phyloP scores from a whole-genome alignment of 2,888 invertebrate genomes.

The Sphecodes monilicornis region DNA sequence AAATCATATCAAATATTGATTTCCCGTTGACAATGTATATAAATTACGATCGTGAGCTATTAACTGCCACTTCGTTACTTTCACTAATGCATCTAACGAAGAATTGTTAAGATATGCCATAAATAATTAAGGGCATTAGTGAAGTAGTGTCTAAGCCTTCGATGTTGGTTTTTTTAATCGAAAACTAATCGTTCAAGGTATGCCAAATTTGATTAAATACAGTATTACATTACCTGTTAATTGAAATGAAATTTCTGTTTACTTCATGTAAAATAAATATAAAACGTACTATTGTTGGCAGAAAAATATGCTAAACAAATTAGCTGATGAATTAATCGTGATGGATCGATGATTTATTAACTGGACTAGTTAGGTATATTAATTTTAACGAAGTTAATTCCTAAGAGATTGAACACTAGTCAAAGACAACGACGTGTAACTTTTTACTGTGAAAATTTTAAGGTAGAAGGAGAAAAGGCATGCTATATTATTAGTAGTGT shows the following conservation, averaged over 20 bases:
- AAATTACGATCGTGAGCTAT: background rate
- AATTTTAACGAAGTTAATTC: background rate
- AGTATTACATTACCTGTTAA: background rate
- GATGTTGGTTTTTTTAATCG: background rate
- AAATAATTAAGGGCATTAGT: constrained; percentile 7
- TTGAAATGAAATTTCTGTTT: background rate
- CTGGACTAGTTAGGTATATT: background rate
- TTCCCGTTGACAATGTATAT: background rate
- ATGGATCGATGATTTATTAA: background rate
- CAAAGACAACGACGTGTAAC: background rate
- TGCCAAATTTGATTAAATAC: background rate
- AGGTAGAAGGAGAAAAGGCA: background rate
- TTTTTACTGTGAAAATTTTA: background rate
- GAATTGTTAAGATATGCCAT: background rate
- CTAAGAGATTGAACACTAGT: background rate
- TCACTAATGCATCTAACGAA: background rate
- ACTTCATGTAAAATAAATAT: background rate
- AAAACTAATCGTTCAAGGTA: background rate
- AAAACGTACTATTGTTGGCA: background rate
- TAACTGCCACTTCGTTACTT: constrained; percentile 9
- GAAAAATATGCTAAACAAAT: background rate
- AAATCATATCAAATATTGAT: background rate
- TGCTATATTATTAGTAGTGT: background rate
- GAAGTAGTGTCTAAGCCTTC: constrained; percentile 1
- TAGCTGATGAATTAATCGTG: background rate